Evolutionary conservation across 2,113 vertebrate genomes (phyloP).

Genomic region (Bothrops jararaca): DNA sequence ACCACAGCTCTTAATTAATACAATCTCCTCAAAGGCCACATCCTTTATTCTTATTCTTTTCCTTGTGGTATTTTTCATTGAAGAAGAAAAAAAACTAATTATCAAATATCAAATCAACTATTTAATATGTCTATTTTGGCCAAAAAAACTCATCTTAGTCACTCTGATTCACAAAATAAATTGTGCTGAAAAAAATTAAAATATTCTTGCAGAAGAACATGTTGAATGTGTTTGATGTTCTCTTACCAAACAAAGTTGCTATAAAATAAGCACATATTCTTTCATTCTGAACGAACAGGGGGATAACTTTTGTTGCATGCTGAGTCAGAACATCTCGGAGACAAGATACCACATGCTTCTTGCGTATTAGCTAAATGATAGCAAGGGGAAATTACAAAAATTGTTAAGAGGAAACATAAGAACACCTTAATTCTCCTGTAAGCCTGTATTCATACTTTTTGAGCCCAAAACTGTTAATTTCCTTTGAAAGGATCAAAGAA

Average conservation of each 20-base stretch:
- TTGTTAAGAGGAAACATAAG: neutral
- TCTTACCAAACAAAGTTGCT: conserved; percentile 82
- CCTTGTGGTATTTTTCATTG: neutral
- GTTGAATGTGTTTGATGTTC: neutral
- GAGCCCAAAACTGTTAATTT: neutral
- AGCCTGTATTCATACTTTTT: neutral
- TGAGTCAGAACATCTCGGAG: conserved; percentile 72
- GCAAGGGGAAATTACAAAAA: neutral
- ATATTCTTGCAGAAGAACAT: neutral
- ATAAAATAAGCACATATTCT: conserved; percentile 74
- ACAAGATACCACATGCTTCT: conserved; percentile 76
- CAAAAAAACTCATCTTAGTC: neutral
- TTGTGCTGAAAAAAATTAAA: neutral
- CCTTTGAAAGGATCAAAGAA: neutral
- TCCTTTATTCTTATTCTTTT: neutral
- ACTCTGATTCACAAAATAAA: neutral
- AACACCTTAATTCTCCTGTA: neutral
- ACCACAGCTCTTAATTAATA: neutral
- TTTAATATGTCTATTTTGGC: neutral
- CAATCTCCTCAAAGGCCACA: neutral
- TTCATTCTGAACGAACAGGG: conserved; percentile 77
- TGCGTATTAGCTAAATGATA: conserved; percentile 78
- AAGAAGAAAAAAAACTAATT: neutral
- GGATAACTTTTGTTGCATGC: conserved; percentile 65
- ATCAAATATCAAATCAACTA: neutral